phyloP scores from a whole-genome alignment of 2,113 vertebrate genomes.

The Myiopsitta monachus region DNA sequence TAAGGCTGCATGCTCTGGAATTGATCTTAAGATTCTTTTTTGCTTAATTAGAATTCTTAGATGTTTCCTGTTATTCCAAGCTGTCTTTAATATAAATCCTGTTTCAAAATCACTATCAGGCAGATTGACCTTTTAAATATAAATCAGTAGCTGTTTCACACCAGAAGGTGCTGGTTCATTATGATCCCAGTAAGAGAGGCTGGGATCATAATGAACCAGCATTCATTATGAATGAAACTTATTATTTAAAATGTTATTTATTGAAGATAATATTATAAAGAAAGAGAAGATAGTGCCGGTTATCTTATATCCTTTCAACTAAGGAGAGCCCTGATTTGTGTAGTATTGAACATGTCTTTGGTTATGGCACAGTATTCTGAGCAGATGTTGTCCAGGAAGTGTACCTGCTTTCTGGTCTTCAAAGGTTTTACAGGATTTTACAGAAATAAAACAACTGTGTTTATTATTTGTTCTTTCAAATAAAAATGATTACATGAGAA shows the following conservation, averaged over 20 bases:
- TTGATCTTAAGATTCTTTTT: neutral
- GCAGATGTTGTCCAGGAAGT: neutral
- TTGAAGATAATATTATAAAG: neutral
- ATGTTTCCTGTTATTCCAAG: neutral
- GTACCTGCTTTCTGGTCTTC: rapidly evolving
- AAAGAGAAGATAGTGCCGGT: neutral
- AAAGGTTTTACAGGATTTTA: neutral
- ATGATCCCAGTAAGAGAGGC: neutral
- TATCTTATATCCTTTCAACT: neutral
- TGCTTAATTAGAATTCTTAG: neutral
- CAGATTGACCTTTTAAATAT: neutral
- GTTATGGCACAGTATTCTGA: neutral
- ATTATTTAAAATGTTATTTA: neutral
- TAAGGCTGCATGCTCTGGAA: neutral
- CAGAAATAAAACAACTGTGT: neutral
- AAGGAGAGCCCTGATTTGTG: neutral
- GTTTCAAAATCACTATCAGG: neutral
- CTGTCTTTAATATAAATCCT: neutral
- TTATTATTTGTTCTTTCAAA: neutral
- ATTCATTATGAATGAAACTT: neutral
- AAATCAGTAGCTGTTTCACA: neutral
- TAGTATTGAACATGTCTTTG: neutral
- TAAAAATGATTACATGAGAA: neutral
- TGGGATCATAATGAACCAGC: neutral
- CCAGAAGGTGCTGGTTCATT: neutral